Evolutionary conservation across 2,113 vertebrate genomes (phyloP).

Genomic region (Amphiprion ocellaris): DNA sequence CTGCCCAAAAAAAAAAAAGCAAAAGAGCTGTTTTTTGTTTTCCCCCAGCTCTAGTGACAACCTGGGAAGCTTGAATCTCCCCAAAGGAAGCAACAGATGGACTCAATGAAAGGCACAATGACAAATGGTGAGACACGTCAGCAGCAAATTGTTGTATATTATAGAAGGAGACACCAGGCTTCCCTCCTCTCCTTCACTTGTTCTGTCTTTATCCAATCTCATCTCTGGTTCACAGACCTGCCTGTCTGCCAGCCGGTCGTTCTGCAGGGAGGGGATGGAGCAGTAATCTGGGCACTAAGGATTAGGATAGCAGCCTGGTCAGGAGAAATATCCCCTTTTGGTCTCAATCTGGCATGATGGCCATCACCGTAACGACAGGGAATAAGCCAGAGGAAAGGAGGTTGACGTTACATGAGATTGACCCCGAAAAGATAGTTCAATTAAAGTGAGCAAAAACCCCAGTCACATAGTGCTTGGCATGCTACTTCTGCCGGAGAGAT

Average conservation of each 20-base stretch:
- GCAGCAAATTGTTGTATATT: background rate
- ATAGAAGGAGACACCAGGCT: conserved; percentile 11
- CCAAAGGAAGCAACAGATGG: background rate
- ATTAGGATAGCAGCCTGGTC: conserved; percentile 71
- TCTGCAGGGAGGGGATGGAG: conserved; percentile 38
- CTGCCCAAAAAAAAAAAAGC: background rate
- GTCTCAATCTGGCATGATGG: conserved; percentile 72
- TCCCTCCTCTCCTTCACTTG: background rate
- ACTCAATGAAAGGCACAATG: conserved; percentile 12
- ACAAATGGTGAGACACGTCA: conserved; percentile 20
- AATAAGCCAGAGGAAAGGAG: conserved; percentile 31
- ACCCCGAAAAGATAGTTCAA: conserved; percentile 45
- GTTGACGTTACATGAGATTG: conserved; percentile 32
- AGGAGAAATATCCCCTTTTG: conserved; percentile 69
- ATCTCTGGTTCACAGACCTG: conserved; percentile 16
- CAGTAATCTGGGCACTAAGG: conserved; percentile 71
- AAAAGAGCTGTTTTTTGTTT: background rate
- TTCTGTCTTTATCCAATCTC: conserved; percentile 40
- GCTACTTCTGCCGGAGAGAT: conserved; percentile 30
- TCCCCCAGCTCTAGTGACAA: background rate
- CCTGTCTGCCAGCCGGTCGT: conserved; percentile 51
- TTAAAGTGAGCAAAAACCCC: conserved; percentile 40
- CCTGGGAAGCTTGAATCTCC: conserved; percentile 1
- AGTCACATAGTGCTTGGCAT: background rate
- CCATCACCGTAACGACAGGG: conserved; percentile 26